Conservation (phyloP, 2,797 vertebrate genomes). For the Sylvia borin region DNA sequence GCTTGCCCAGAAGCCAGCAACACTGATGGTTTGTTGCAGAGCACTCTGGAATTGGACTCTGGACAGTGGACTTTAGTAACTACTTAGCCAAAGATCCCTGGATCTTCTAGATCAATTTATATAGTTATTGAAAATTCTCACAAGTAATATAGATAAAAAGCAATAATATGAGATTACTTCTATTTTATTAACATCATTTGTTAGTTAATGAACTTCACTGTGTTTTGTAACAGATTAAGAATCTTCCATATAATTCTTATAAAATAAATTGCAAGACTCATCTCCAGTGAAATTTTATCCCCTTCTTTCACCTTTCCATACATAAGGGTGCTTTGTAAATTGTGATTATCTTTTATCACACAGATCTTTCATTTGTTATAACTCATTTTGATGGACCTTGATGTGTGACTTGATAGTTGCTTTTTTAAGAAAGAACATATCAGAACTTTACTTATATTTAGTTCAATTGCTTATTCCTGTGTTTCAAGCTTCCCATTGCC, state of each 20-base stretch:
- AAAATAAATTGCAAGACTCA: not conserved
- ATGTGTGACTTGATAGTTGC: not conserved
- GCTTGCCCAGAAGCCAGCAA: not conserved
- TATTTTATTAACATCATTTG: not conserved
- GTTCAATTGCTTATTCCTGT: not conserved
- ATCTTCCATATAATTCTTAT: not conserved
- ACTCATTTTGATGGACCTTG: not conserved
- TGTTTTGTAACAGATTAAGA: not conserved
- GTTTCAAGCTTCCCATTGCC: not conserved
- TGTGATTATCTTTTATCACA: not conserved
- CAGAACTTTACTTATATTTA: not conserved
- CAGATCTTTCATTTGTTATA: not conserved
- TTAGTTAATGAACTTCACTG: not conserved
- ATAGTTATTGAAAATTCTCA: not conserved
- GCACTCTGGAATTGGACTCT: not conserved
- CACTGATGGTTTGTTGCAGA: not conserved
- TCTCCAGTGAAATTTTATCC: not conserved
- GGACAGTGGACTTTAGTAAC: not conserved
- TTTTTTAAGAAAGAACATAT: not conserved
- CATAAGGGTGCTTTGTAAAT: not conserved
- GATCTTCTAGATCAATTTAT: not conserved
- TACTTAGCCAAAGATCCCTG: not conserved
- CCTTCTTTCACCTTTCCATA: not conserved
- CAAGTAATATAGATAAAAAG: not conserved
- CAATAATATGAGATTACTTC: not conserved